Evolutionary conservation across 53 echinoderm and acorn worm genomes (phyloP), one percentile per base, ranked within the genome.

Genomic region (Paracentrotus lividus): DNA sequence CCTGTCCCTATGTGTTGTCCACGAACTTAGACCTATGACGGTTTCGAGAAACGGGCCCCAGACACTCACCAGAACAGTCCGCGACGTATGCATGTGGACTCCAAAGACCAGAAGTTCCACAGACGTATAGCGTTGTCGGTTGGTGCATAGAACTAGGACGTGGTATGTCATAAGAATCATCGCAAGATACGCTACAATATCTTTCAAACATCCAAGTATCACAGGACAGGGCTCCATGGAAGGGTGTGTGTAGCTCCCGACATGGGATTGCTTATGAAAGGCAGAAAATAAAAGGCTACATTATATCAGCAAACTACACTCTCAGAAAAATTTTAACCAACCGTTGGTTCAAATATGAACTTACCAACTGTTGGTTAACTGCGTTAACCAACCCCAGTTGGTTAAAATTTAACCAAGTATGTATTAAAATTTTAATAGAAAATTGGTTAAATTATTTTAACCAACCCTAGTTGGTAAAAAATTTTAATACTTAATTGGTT

Each of bases 191-290:
- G 51, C 60, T 92, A 77, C 97, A 97, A 76, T 77, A 97, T 29
- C 67, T 76, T 20, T 96, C 93, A 52, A 56, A 95, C 34, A 65
- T 55, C 95, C 94, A 98, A 14, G 15, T 65, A 77, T 96, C 98
- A 88, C 98, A 98, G 1, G 88, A 94, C 14, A 88, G 42, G 42
- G 95, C 97, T 9, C 98, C 97, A 26, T 98, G 96, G 33, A 2
- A 47, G 0, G 97, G 96, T 24, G 90, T 29, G 49, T 64, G 23
- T 13, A 96, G 89, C 5, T 88, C 94, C 4, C 29, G 52, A 77
- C 97, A 96, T 16, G 93, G 31, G 24, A 16, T 61, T 13, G 96
- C 96, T 78, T 44, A 47, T 43, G 47, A 78, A 45, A 3, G 12
- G n/a, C 8, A 5, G 21, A 18, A 34, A 75, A 40, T 27, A 0